These are phyloP conservation scores for Baccha elongata DNA, from an alignment of 2,888 invertebrate species.

Conservation along the genomic window DNA sequence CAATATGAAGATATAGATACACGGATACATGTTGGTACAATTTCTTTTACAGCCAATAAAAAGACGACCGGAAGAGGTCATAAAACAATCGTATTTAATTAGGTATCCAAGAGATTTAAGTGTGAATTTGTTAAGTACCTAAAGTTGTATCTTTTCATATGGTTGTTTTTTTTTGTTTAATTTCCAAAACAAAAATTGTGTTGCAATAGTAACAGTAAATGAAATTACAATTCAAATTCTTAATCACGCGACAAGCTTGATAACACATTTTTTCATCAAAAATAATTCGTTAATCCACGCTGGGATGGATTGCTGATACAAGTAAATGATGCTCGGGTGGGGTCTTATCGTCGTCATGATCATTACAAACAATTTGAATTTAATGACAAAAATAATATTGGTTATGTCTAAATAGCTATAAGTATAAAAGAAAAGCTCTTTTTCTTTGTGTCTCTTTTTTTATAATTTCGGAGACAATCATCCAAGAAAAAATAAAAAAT, in stretches of 20 bases:
- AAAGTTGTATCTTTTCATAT: slow-evolving; percentile 33
- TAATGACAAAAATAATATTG: slow-evolving; percentile 73
- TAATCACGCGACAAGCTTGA: slow-evolving; percentile 52
- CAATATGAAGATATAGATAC: background rate
- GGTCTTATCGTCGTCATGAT: slow-evolving; percentile 56
- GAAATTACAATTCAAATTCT: slow-evolving; percentile 49
- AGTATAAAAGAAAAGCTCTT: slow-evolving; percentile 37
- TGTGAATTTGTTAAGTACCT: slow-evolving; percentile 40
- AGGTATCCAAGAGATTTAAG: slow-evolving; percentile 30
- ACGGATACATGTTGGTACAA: background rate
- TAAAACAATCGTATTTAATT: slow-evolving; percentile 67
- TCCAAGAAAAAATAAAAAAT: slow-evolving; percentile 17
- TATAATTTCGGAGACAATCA: slow-evolving; percentile 34
- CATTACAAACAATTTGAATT: slow-evolving; percentile 71
- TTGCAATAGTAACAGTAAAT: slow-evolving; percentile 54
- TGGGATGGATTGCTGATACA: slow-evolving; percentile 1
- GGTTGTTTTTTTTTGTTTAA: slow-evolving; percentile 25
- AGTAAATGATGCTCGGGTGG: slow-evolving; percentile 34
- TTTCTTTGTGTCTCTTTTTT: slow-evolving; percentile 29
- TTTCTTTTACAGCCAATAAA: no score
- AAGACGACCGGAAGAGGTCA: slow-evolving; percentile 58
- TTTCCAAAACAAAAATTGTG: slow-evolving; percentile 29
- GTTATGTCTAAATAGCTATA: slow-evolving; percentile 35
- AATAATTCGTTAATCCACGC: slow-evolving; percentile 66
- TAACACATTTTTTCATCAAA: slow-evolving; percentile 62